phyloP scores from a whole-genome alignment of 2,113 vertebrate species.

The Raja brachyura region DNA sequence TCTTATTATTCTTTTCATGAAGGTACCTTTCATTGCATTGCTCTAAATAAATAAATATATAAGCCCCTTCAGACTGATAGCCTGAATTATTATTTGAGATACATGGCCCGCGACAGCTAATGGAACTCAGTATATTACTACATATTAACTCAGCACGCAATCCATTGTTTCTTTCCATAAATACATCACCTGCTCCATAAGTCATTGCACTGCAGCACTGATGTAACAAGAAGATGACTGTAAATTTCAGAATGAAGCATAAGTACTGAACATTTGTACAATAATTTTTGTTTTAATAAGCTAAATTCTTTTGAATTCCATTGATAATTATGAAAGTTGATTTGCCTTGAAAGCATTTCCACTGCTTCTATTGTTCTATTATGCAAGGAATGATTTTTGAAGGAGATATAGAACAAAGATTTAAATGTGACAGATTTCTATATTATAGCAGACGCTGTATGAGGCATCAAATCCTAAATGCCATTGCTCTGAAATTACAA shows the following conservation, averaged over 20 bases:
- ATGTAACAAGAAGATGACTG: not conserved
- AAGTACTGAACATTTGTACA: conserved; percentile 4
- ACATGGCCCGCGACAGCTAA: not conserved
- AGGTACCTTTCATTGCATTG: not conserved
- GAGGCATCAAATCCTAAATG: not conserved
- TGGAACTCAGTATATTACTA: not conserved
- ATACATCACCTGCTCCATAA: conserved; percentile 14
- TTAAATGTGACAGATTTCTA: not conserved
- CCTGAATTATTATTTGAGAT: conserved; percentile 13
- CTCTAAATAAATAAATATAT: conserved; percentile 12
- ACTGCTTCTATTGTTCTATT: not conserved
- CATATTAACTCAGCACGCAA: conserved; percentile 18
- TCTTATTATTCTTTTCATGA: not conserved
- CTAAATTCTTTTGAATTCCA: conserved; percentile 20
- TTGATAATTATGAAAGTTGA: conserved; percentile 8
- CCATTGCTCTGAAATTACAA: not conserved
- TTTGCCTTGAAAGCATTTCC: not conserved
- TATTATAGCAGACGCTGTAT: not conserved
- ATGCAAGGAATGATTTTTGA: not conserved
- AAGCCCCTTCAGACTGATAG: not conserved
- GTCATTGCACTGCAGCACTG: not conserved
- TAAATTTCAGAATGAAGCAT: not conserved
- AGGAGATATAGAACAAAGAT: not conserved
- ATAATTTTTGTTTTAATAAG: not conserved
- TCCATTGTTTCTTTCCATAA: conserved; percentile 14